A percentile compares a stretch with the other conserved stretches of the same genome.
phyloP scores from a whole-genome alignment of 2,113 vertebrate genomes.

The Dolichotis patagonum region DNA sequence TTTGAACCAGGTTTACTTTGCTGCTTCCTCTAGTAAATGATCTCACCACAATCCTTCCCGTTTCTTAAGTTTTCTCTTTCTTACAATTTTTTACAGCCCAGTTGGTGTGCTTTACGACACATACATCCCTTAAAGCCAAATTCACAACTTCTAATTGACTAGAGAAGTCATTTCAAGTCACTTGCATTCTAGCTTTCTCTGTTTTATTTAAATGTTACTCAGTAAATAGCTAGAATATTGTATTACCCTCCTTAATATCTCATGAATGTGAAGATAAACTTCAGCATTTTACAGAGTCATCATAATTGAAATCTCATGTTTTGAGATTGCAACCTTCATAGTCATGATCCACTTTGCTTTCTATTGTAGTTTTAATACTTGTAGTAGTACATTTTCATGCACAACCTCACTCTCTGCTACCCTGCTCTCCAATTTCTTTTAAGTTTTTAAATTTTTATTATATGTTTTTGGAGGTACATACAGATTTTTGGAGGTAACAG shows the following conservation, averaged over 20 bases:
- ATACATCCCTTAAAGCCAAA: background rate
- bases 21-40: conserved; percentile 5
- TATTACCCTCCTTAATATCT: background rate
- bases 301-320: conserved; percentile 35
- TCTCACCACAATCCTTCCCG: background rate
- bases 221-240: background rate
- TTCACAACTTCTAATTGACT: conserved; percentile 28
- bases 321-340: conserved; percentile 27
- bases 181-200: background rate
- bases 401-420: background rate
- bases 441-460: background rate
- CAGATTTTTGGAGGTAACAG: background rate
- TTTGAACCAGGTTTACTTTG: conserved; percentile 46
- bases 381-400: background rate
- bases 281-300: background rate
- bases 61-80: background rate
- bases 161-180: background rate
- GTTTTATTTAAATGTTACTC: conserved; percentile 31
- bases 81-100: conserved; percentile 3
- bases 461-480: background rate
- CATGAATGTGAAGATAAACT: background rate
- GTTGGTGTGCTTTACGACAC: conserved; percentile 58
- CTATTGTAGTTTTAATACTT: conserved; percentile 34
- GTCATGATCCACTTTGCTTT: conserved; percentile 28
- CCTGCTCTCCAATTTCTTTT: background rate